A percentile compares a stretch with the other conserved stretches of the same genome.
phyloP scores from a whole-genome alignment of 2,797 vertebrate species.

The Bucorvus abyssinicus region DNA sequence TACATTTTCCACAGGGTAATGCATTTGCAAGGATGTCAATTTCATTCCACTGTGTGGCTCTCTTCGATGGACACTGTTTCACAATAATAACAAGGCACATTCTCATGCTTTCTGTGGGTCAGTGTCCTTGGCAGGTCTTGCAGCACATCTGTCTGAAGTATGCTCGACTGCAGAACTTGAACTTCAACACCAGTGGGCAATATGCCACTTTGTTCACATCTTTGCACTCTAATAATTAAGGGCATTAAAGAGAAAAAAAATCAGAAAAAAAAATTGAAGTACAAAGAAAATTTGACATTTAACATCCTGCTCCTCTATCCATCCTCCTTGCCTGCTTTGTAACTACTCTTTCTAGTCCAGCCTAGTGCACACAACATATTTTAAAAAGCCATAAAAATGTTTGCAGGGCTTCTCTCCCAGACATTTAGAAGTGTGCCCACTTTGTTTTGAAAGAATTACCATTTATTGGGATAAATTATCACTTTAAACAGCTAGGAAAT shows the following conservation, averaged over 20 bases:
- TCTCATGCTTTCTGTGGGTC: conserved; percentile 77
- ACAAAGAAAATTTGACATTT: neutral
- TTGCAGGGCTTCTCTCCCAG: conserved; percentile 48
- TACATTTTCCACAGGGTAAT: conserved; percentile 89
- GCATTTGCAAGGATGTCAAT: conserved; percentile 74
- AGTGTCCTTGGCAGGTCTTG: conserved; percentile 99
- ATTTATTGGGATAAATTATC: conserved; percentile 60
- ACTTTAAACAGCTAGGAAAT: conserved; percentile 63
- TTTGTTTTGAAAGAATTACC: conserved; percentile 59
- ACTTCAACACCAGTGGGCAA: conserved; percentile 99
- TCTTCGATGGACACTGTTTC: conserved; percentile 70
- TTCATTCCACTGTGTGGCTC: conserved; percentile 75
- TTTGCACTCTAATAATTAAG: conserved; percentile 90
- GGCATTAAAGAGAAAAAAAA: conserved; percentile 1
- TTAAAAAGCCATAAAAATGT: conserved; percentile 37
- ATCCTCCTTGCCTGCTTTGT: neutral
- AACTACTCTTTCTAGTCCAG: conserved; percentile 19
- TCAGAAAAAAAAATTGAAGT: neutral
- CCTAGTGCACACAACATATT: conserved; percentile 33
- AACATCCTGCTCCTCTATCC: neutral
- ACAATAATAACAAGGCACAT: conserved; percentile 69
- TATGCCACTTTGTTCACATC: conserved; percentile 99
- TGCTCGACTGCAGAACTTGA: conserved; percentile 99
- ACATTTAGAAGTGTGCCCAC: conserved; percentile 35
- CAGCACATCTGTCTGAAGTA: conserved; percentile 99